Percentiles rank a stretch among this genome's conserved stretches.
These are phyloP conservation scores for Eledone cirrhosa DNA, from an alignment of 2,888 invertebrate species.

Conservation along the genomic window DNA sequence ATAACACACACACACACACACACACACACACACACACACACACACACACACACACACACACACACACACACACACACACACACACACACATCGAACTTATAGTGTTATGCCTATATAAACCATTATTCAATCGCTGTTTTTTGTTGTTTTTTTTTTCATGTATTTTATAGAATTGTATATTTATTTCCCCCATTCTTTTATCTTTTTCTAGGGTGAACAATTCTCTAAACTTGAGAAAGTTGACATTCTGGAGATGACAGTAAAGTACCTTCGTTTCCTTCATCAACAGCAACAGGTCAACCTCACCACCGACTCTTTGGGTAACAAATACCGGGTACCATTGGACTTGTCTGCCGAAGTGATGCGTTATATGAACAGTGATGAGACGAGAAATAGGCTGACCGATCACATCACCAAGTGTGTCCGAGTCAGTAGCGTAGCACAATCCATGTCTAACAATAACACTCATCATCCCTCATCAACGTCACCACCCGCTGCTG, in stretches of 20 bases:
- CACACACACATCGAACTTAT: too few species aligned
- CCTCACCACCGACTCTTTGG: conserved; percentile 5
- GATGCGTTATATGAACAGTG: conserved; percentile 24
- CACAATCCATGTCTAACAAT: too few species aligned
- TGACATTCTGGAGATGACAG: conserved; percentile 22
- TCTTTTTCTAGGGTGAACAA: conserved; percentile 22
- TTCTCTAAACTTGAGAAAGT: conserved; percentile 27
- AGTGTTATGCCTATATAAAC: too few species aligned
- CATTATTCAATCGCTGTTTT: too few species aligned
- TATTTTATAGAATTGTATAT: too few species aligned
- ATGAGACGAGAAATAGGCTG: conserved; percentile 7
- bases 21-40: too few species aligned
- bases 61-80: too few species aligned
- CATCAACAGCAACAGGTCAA: conserved; percentile 25
- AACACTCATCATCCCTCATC: neutral
- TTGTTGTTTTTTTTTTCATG: too few species aligned
- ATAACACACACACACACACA: too few species aligned
- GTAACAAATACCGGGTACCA: neutral
- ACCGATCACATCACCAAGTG: conserved; percentile 17
- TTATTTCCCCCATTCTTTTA: neutral
- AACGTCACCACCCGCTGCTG: neutral
- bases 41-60: too few species aligned
- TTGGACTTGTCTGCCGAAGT: conserved; percentile 11
- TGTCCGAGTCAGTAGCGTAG: neutral
- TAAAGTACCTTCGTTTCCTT: conserved; percentile 19